A percentile compares a stretch with the other conserved stretches of the same genome.
phyloP scores from a whole-genome alignment of 2,113 vertebrate genomes.

The Python bivittatus region DNA sequence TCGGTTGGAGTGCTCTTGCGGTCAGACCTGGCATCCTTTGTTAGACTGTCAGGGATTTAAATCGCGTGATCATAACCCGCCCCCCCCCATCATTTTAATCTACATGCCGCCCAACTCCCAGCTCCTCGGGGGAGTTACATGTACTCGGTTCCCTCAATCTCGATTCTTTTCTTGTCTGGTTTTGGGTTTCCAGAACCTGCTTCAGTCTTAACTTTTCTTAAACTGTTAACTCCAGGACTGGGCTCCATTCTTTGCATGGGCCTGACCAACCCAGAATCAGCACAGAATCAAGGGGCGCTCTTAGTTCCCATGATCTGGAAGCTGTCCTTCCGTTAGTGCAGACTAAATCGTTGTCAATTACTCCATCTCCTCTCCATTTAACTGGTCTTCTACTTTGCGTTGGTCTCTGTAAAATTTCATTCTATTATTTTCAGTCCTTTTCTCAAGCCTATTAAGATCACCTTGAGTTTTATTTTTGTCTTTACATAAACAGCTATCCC shows the following conservation, averaged over 20 bases:
- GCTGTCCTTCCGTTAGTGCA: not conserved
- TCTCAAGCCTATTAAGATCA: not conserved
- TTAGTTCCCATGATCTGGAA: not conserved
- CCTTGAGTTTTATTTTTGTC: no score
- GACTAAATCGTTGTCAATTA: no score
- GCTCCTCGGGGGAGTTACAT: not conserved
- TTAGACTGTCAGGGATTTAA: not conserved
- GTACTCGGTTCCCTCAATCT: not conserved
- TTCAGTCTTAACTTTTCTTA: not conserved
- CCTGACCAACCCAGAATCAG: not conserved
- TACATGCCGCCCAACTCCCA: no score
- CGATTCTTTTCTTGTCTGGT: not conserved
- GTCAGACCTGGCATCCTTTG: not conserved
- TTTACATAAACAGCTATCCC: no score
- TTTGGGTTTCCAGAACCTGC: not conserved
- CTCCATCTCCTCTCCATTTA: not conserved
- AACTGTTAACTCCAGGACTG: not conserved
- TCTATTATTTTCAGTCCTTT: not conserved
- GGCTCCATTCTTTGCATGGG: not conserved
- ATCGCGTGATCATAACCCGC: not conserved
- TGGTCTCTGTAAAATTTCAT: not conserved
- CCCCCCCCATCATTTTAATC: not conserved
- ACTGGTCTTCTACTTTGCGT: not conserved
- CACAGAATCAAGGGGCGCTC: not conserved
- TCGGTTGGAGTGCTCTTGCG: no score